Conservation (phyloP, 2,113 vertebrate species). For the Passer montanus region DNA sequence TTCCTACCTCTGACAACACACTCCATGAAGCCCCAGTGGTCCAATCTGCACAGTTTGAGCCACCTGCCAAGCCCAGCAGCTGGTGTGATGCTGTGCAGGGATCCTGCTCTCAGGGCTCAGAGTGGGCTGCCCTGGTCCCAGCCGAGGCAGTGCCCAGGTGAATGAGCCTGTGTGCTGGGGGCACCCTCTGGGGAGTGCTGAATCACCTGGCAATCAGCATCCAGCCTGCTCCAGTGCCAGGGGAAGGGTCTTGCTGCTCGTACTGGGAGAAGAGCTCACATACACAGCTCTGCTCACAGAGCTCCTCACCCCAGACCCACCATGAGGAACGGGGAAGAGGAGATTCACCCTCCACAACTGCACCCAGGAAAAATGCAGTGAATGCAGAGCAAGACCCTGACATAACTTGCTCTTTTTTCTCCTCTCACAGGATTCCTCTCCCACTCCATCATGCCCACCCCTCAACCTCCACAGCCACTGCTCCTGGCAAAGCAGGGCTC, state of each 20-base stretch:
- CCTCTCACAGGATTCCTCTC: background rate
- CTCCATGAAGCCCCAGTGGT: background rate
- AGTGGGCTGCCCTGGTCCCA: background rate
- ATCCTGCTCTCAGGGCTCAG: background rate
- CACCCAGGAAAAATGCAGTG: background rate
- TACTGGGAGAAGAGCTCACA: background rate
- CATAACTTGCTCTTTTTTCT: background rate
- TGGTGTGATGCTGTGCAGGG: background rate
- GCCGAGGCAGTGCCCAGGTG: rapidly evolving
- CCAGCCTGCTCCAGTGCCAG: background rate
- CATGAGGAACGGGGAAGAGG: rapidly evolving
- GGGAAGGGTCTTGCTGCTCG: background rate
- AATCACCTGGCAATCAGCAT: background rate
- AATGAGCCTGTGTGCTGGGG: background rate
- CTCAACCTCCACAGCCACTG: background rate
- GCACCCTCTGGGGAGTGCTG: background rate
- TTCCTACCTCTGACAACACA: background rate
- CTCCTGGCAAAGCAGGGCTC: background rate
- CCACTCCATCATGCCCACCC: background rate
- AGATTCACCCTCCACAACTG: background rate
- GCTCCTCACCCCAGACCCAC: background rate
- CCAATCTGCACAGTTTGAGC: background rate
- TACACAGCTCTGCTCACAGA: rapidly evolving
- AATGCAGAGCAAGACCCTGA: background rate
- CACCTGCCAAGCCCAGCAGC: background rate